A percentile compares a stretch with the other conserved stretches of the same genome.
Evolutionary conservation across 53 echinoderm and acorn worm genomes (phyloP).

Genomic region (Antedon mediterranea): DNA sequence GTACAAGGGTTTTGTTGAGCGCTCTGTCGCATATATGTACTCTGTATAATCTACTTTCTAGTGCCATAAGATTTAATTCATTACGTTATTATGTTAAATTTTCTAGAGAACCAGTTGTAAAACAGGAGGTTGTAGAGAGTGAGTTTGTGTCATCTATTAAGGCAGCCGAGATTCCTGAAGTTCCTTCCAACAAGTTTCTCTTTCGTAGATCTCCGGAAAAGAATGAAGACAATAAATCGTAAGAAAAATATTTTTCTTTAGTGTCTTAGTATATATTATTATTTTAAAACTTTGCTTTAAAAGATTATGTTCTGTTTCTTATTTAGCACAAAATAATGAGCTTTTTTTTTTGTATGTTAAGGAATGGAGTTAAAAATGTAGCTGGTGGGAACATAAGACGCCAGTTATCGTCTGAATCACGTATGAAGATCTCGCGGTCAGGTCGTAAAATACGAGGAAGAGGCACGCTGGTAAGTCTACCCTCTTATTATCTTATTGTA

Average conservation of each 20-base stretch:
- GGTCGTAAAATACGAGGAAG: conserved; percentile 86
- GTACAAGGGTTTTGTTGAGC: too few relatives aligned
- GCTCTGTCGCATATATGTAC: too few relatives aligned
- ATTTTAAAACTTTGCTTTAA: neutral
- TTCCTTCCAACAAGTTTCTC: conserved; percentile 73
- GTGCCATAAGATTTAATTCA: too few relatives aligned
- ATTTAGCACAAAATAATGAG: too few relatives aligned
- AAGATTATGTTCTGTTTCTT: too few relatives aligned
- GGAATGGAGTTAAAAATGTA: neutral
- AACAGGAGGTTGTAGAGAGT: conserved; percentile 35
- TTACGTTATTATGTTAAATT: too few relatives aligned
- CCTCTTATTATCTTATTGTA: too few relatives aligned
- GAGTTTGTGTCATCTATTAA: conserved; percentile 60
- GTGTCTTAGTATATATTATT: neutral
- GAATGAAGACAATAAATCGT: conserved; percentile 13
- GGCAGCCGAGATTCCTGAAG: conserved; percentile 79
- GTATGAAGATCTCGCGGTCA: conserved; percentile 25
- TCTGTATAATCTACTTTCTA: too few relatives aligned
- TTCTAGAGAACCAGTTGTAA: conserved; percentile 2
- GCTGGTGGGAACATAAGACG: neutral
- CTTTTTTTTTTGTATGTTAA: neutral
- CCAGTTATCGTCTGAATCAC: neutral
- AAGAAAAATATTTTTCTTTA: neutral
- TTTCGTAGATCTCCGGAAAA: conserved; percentile 32
- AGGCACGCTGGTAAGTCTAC: conserved; percentile 48